These are phyloP conservation scores for Gymnoscopelus braueri DNA, from an alignment of 2,797 vertebrate species.

Conservation along the genomic window DNA sequence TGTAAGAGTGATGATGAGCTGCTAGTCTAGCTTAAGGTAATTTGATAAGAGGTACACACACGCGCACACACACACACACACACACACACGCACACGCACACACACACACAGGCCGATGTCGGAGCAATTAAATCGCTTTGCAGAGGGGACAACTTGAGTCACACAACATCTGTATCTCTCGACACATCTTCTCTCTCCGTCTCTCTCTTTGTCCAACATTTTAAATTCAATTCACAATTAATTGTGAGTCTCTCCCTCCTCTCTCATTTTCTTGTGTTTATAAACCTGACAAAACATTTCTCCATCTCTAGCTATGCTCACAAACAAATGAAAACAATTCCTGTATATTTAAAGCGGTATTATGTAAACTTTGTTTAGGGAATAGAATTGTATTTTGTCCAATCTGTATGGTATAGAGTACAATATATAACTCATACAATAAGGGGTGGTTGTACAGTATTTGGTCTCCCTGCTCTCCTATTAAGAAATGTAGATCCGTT, in stretches of 20 bases:
- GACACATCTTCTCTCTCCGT: slow-evolving; percentile 30
- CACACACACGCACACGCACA: slow-evolving; percentile 18
- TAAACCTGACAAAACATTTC: too few species aligned
- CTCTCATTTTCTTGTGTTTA: not conserved
- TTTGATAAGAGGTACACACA: slow-evolving; percentile 58
- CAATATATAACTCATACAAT: too few species aligned
- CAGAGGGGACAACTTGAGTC: slow-evolving; percentile 68
- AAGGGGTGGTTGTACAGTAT: too few species aligned
- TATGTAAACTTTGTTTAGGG: too few species aligned
- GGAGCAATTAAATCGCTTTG: slow-evolving; percentile 73
- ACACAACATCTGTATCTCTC: slow-evolving; percentile 59
- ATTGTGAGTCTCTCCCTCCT: slow-evolving; percentile 13
- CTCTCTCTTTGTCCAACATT: slow-evolving; percentile 40
- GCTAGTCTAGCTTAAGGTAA: slow-evolving; percentile 60
- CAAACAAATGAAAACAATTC: too few species aligned
- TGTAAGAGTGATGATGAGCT: slow-evolving; percentile 50
- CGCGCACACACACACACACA: slow-evolving; percentile 9
- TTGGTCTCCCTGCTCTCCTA: too few species aligned
- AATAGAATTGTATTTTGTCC: too few species aligned
- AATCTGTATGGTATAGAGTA: too few species aligned
- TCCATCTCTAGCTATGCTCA: too few species aligned
- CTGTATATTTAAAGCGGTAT: too few species aligned
- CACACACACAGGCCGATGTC: slow-evolving; percentile 52
- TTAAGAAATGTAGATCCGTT: too few species aligned
- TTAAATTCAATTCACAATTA: slow-evolving; percentile 2